A percentile compares a stretch with the other conserved stretches of the same genome.
Conservation (phyloP, 2,797 vertebrate genomes). For the Myotis daubentonii region DNA sequence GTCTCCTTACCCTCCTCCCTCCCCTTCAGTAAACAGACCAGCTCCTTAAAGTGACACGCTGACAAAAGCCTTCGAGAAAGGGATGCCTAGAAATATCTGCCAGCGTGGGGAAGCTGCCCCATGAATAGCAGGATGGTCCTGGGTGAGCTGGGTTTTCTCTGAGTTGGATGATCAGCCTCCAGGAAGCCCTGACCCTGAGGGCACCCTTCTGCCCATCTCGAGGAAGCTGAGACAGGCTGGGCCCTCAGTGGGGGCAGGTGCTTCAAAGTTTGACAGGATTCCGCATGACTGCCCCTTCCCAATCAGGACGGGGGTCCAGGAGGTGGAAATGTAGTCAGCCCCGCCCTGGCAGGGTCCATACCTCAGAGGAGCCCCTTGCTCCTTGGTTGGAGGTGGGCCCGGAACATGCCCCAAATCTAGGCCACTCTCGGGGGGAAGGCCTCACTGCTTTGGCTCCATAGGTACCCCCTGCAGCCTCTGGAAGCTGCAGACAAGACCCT, state of each 20-base stretch:
- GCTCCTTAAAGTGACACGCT: background rate
- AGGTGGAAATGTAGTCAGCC: background rate
- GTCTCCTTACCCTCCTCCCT: accelerated
- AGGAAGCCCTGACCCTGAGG: background rate
- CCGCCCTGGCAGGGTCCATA: background rate
- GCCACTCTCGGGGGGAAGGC: background rate
- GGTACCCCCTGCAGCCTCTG: background rate
- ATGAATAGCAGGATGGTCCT: background rate
- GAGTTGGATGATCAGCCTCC: background rate
- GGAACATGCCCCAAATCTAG: background rate
- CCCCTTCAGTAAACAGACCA: background rate
- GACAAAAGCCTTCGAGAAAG: background rate
- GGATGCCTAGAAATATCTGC: background rate
- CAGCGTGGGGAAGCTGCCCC: background rate
- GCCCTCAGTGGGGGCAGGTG: accelerated
- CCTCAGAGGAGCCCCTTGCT: too few species aligned
- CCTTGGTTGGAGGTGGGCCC: background rate
- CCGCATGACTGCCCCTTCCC: background rate
- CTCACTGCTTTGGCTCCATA: background rate
- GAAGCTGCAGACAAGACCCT: background rate
- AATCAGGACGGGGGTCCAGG: too few species aligned
- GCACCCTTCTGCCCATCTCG: background rate
- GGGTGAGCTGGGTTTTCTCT: background rate
- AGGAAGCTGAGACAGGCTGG: background rate
- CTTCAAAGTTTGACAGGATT: background rate